Conservation (phyloP, 2,113 vertebrate genomes). For the Pardalotus punctatus region DNA sequence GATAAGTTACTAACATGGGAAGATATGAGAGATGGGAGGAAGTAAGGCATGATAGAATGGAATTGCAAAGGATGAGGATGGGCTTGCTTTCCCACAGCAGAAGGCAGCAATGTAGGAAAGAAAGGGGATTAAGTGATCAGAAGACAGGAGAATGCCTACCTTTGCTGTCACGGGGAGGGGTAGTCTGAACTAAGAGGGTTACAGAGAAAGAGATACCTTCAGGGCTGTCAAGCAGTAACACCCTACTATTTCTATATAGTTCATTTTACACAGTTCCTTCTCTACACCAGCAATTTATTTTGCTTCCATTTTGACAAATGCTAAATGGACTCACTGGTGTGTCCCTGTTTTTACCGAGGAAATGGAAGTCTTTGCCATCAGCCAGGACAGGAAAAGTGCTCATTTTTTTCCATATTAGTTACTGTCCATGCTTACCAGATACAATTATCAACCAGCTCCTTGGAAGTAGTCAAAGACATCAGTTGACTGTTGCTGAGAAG, state of each 20-base stretch:
- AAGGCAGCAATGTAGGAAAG: neutral
- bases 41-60: neutral
- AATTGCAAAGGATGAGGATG: neutral
- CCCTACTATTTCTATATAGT: neutral
- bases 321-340: neutral
- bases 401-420: neutral
- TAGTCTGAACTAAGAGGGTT: neutral
- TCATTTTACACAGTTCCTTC: neutral
- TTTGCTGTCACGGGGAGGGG: neutral
- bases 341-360: neutral
- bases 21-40: neutral
- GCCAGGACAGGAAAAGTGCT: neutral
- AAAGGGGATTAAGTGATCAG: neutral
- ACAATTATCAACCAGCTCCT: neutral
- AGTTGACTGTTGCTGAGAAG: neutral
- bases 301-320: neutral
- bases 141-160: neutral
- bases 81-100: neutral
- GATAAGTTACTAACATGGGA: neutral
- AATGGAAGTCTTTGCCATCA: neutral
- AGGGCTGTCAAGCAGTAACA: neutral
- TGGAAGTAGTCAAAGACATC: neutral
- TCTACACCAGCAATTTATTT: neutral
- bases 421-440: neutral
- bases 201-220: neutral